Evolutionary conservation across 2,888 invertebrate genomes (phyloP).

Genomic region (Rotaria magnacalcarata): DNA sequence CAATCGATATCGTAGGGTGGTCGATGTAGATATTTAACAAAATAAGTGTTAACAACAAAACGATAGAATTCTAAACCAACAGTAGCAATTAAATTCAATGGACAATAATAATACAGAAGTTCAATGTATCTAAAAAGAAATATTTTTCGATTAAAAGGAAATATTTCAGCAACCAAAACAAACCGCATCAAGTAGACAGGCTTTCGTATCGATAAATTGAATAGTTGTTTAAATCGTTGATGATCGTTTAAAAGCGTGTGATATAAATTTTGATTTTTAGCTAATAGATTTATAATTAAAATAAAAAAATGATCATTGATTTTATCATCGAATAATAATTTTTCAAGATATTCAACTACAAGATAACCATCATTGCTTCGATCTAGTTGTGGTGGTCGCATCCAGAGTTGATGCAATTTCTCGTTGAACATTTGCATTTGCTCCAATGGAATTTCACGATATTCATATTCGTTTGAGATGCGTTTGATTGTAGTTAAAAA

Average conservation of each 20-base stretch:
- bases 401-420: neutral
- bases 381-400: neutral
- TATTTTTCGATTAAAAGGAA: too few species aligned
- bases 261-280: neutral
- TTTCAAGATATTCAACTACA: neutral
- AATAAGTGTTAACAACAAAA: neutral
- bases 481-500: neutral
- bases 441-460: neutral
- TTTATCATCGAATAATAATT: neutral
- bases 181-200: neutral
- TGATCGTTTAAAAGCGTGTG: neutral
- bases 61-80: neutral
- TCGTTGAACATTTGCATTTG: neutral
- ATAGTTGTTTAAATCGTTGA: constrained; percentile 2
- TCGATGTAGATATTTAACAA: neutral
- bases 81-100: neutral
- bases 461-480: neutral
- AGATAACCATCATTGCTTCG: neutral
- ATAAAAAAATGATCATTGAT: constrained; percentile 6
- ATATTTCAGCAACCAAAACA: neutral
- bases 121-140: neutral
- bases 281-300: neutral
- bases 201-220: neutral
- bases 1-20: constrained; percentile 3
- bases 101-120: constrained; percentile 3